Conservation (phyloP, 2,888 invertebrate species). For the Aphodius granarius region DNA sequence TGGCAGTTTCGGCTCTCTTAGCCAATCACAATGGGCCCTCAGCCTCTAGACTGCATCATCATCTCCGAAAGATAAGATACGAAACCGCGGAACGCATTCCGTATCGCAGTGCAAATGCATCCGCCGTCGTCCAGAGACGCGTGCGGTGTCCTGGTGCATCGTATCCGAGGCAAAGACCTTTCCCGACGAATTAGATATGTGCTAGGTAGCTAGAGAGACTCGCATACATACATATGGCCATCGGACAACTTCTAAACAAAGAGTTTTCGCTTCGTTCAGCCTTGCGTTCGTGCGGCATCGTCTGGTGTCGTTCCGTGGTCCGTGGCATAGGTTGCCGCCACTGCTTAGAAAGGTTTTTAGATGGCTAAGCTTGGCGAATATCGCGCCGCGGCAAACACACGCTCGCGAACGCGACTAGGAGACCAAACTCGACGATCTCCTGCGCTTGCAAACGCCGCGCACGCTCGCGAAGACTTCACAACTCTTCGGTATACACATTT, state of each 20-base stretch:
- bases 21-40: too few species aligned
- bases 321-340: too few species aligned
- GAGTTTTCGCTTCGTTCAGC: constrained; percentile 42
- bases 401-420: neutral
- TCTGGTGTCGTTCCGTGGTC: constrained; percentile 36
- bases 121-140: too few species aligned
- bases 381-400: constrained; percentile 28
- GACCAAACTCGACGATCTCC: neutral
- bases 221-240: neutral
- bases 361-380: constrained; percentile 46
- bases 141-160: too few species aligned
- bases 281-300: constrained; percentile 47
- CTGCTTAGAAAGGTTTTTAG: constrained; percentile 46
- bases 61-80: too few species aligned
- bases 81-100: too few species aligned
- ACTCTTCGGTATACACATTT: neutral
- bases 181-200: constrained; percentile 40
- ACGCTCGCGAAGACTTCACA: neutral
- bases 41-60: too few species aligned
- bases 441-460: constrained; percentile 27
- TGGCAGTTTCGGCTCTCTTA: too few species aligned
- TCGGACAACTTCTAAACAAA: constrained; percentile 43
- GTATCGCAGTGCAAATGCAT: neutral
- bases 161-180: constrained; percentile 20
- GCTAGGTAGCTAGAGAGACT: neutral